These are phyloP conservation scores for Leptarthrus brevirostris DNA, from an alignment of 2,888 invertebrate species.

Conservation along the genomic window DNA sequence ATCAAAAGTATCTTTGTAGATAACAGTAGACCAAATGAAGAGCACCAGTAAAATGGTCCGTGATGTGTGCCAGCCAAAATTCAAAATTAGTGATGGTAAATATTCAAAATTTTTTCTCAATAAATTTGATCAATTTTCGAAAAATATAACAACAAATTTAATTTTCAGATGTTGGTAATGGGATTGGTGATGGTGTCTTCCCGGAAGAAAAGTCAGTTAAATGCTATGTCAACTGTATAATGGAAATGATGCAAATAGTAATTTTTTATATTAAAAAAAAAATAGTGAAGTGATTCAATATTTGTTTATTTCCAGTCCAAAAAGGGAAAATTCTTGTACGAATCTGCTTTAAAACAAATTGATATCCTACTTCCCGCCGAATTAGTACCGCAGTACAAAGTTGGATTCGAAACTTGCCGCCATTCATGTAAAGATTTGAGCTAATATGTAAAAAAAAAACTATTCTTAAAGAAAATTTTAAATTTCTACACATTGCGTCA, in stretches of 20 bases:
- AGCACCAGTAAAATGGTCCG: conserved; percentile 71
- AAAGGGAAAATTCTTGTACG: conserved; percentile 53
- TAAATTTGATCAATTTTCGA: not conserved
- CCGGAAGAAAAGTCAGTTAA: conserved; percentile 56
- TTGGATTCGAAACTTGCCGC: conserved; percentile 44
- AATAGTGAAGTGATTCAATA: not conserved
- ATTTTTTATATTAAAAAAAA: not conserved
- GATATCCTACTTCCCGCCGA: conserved; percentile 51
- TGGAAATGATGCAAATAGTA: conserved; percentile 66
- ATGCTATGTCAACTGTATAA: conserved; percentile 67
- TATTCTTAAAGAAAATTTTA: too few species aligned
- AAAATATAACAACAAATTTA: not conserved
- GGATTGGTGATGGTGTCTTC: conserved; percentile 39
- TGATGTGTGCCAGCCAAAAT: conserved; percentile 72
- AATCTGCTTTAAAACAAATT: conserved; percentile 52
- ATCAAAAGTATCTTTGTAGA: conserved; percentile 30
- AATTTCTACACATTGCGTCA: too few species aligned
- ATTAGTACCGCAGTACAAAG: conserved; percentile 34
- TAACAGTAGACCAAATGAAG: conserved; percentile 69
- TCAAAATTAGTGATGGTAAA: conserved; percentile 70
- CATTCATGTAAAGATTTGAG: conserved; percentile 51
- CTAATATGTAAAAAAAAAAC: too few species aligned
- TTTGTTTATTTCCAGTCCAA: conserved; percentile 46
- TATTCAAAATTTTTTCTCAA: not conserved
- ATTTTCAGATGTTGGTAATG: conserved; percentile 48